Evolutionary conservation across 2,797 vertebrate genomes (phyloP).

Genomic region (Onychomys torridus): DNA sequence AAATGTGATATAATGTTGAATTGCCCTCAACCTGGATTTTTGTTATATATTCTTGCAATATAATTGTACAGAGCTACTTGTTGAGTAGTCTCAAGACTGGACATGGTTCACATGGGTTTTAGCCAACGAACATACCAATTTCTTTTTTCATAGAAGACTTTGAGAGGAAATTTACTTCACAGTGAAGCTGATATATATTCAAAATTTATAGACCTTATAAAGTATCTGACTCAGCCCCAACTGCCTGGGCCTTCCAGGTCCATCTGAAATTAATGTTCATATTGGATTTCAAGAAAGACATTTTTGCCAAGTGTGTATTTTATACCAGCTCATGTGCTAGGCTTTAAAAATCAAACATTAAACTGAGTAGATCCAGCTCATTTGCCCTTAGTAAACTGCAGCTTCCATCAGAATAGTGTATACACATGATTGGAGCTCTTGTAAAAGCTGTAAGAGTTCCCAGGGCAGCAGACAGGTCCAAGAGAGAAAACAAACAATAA

Average conservation of each 20-base stretch:
- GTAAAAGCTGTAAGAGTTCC: constrained; percentile 55
- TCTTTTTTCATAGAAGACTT: constrained; percentile 51
- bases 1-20: neutral
- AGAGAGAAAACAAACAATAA: constrained; percentile 45
- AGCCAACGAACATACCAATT: neutral
- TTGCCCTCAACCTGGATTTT: neutral
- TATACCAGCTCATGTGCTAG: constrained; percentile 66
- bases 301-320: constrained; percentile 74
- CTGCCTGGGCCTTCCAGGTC: constrained; percentile 26
- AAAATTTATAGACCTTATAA: constrained; percentile 11
- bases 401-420: constrained; percentile 59
- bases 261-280: constrained; percentile 68
- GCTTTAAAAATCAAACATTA: constrained; percentile 65
- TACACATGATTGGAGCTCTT: constrained; percentile 42
- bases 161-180: constrained; percentile 42
- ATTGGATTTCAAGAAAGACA: constrained; percentile 57
- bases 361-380: constrained; percentile 58
- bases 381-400: constrained; percentile 61
- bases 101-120: neutral
- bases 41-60: neutral
- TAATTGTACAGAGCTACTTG: neutral
- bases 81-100: neutral
- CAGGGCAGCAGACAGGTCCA: constrained; percentile 50
- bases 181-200: neutral
- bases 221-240: neutral